Evolutionary conservation across 2,113 vertebrate species (phyloP).

Genomic region (Salvelinus namaycush): DNA sequence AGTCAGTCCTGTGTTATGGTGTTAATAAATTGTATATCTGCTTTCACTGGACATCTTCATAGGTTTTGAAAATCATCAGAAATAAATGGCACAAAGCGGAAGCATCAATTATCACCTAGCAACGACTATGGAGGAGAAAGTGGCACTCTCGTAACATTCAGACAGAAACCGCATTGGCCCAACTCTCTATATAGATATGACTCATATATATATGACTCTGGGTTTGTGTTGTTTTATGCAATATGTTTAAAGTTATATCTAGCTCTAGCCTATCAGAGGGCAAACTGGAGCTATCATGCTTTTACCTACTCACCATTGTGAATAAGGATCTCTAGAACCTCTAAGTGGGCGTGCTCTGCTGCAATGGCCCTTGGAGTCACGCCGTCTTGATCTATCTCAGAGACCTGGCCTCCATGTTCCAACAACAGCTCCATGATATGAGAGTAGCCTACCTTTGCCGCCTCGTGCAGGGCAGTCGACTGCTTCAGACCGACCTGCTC

Average conservation of each 20-base stretch:
- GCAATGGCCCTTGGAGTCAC: slow-evolving; percentile 81
- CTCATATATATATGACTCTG: too few relatives aligned
- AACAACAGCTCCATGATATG: slow-evolving; percentile 77
- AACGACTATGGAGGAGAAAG: too few relatives aligned
- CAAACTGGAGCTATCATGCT: background rate
- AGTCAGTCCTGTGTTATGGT: too few relatives aligned
- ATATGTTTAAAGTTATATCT: background rate
- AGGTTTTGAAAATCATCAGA: too few relatives aligned
- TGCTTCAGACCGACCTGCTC: slow-evolving; percentile 79
- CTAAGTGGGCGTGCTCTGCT: slow-evolving; percentile 79
- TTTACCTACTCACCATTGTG: slow-evolving; percentile 69
- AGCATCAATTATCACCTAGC: too few relatives aligned
- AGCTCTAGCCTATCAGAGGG: background rate
- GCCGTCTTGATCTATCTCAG: slow-evolving; percentile 78
- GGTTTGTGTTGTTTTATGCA: background rate
- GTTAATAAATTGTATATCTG: too few relatives aligned
- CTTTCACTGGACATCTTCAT: too few relatives aligned
- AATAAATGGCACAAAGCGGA: too few relatives aligned
- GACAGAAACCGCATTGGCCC: too few relatives aligned
- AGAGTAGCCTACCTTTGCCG: slow-evolving; percentile 77
- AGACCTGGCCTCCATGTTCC: slow-evolving; percentile 71
- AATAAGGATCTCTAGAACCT: slow-evolving; percentile 83
- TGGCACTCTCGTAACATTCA: too few relatives aligned
- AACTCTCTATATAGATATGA: too few relatives aligned
- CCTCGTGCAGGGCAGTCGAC: slow-evolving; percentile 86